Base-by-base conservation (phyloP, 2,113 vertebrate genomes). In the Notothenia coriiceps region DNA sequence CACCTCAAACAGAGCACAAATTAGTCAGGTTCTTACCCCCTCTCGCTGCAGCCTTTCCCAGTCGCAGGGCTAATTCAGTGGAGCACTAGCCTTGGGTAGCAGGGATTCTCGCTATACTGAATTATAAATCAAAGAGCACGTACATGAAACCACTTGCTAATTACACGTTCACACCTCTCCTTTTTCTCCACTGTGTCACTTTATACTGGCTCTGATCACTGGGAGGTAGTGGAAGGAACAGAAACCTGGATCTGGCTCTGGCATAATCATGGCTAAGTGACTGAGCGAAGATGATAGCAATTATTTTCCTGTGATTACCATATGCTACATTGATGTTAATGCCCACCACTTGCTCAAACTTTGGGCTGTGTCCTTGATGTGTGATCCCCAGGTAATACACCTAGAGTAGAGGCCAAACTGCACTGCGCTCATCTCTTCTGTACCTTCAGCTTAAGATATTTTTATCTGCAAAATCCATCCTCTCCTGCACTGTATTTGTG, bases 71-170 rank as follows among this genome's bases (percentile, higher is more conserved):
- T 92, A 83, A 92, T 92, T 93, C 92, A 91, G 90, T 90, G 78
- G 82, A 92, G 82, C 80, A 43, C 83, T 88, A 84, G 87, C 91
- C 89, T 74, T 83, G 83, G 84, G 84, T 85, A 90, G 87, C 86
- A 87, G 89, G 88, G 89, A 82, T 80, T 85, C 92, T 90, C 44
- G 25, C 82, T 50, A 77, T 86, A 80, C 88, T 94, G 93, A 95
- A 95, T 95, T 94, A 95, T 95, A 92, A 92, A 95, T 95, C 94
- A 95, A 95, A 95, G 94, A 69, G 82, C 67, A 79, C 86, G 88
- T 90, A 90, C 91, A 93, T 91, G 90, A 89, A 92, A 85, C 91
- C 78, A 61, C 85, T 87, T 73, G 90, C 91, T 95, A 95, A 95
- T 94, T 95, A 92, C 88, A 79, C 50, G 85, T 90, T 89, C 87